phyloP scores from a whole-genome alignment of 2,113 vertebrate genomes.

The Bolborhynchus lineola region DNA sequence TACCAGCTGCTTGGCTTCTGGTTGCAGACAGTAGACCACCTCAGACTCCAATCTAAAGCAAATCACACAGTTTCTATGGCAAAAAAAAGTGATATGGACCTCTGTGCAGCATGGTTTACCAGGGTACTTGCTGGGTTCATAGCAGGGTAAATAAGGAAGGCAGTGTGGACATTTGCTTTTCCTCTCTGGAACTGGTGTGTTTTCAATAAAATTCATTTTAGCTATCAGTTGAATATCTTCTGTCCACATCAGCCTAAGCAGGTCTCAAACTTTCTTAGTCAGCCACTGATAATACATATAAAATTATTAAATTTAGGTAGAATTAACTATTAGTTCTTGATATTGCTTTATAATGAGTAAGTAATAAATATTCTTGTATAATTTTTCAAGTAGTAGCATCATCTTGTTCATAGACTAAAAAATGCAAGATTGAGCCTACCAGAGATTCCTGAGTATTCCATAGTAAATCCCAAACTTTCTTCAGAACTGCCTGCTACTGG shows the following conservation, averaged over 20 bases:
- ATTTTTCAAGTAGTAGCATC: background rate
- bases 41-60: background rate
- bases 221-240: background rate
- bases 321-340: background rate
- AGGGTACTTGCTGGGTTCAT: background rate
- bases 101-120: background rate
- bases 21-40: background rate
- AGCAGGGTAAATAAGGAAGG: background rate
- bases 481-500: background rate
- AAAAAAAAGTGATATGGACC: background rate
- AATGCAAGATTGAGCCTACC: background rate
- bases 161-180: background rate
- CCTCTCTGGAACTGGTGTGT: background rate
- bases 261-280: background rate
- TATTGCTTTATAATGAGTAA: background rate
- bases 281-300: background rate
- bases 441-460: background rate
- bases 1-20: background rate
- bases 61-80: background rate
- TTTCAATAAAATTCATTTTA: background rate
- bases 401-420: background rate
- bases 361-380: background rate
- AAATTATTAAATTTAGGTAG: background rate
- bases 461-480: background rate
- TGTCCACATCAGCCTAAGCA: background rate